These are phyloP conservation scores for Lasioglossum baleicum DNA, from an alignment of 1,140 invertebrate species.

Conservation along the genomic window DNA sequence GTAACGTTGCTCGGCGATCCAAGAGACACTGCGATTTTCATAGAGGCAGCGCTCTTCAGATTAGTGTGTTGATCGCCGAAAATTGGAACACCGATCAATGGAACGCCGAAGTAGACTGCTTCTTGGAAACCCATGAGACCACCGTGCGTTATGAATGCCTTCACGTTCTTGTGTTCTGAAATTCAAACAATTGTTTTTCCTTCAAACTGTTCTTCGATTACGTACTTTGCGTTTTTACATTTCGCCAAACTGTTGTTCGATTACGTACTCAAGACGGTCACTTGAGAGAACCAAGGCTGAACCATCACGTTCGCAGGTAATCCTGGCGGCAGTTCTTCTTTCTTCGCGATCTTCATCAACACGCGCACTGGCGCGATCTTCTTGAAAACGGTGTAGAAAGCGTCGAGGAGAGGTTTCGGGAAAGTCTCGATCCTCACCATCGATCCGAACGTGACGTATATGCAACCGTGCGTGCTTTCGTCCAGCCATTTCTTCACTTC, in stretches of 20 bases:
- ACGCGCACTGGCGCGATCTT: constrained; percentile 71
- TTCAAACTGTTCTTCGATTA: no score
- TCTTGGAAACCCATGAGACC: constrained; percentile 78
- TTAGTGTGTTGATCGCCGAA: constrained; percentile 79
- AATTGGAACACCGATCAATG: constrained; percentile 79
- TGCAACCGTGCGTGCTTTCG: constrained; percentile 84
- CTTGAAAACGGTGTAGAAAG: constrained; percentile 82
- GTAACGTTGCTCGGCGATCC: constrained; percentile 56
- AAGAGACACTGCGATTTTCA: constrained; percentile 58
- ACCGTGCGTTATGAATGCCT: constrained; percentile 80
- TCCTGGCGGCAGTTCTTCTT: constrained; percentile 58
- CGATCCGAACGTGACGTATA: constrained; percentile 87
- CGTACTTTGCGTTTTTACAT: no score
- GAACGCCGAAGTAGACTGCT: constrained; percentile 75
- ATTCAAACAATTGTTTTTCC: neutral
- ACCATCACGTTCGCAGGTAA: constrained; percentile 62
- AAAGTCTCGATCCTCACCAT: constrained; percentile 83
- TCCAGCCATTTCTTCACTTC: constrained; percentile 85
- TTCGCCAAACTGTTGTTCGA: no score
- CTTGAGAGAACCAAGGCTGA: constrained; percentile 44
- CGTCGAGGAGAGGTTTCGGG: constrained; percentile 80
- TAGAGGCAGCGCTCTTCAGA: constrained; percentile 39
- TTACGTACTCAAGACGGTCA: constrained; percentile 46
- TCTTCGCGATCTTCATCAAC: constrained; percentile 66
- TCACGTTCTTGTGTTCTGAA: constrained; percentile 73